These are phyloP conservation scores for Perodicticus potto DNA, from an alignment of 2,797 vertebrate genomes.

Conservation along the genomic window DNA sequence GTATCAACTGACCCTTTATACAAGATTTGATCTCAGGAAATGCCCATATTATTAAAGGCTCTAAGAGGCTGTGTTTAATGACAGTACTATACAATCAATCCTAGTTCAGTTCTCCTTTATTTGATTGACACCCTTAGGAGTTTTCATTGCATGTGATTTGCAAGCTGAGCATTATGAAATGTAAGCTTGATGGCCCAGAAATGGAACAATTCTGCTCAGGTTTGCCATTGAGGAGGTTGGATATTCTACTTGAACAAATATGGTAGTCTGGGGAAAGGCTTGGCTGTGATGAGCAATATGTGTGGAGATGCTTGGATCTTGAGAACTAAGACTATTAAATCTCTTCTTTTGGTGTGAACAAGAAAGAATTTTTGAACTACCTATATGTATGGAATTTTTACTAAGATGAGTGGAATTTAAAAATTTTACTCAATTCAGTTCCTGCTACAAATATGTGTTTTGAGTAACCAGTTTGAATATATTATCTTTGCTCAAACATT, in stretches of 20 bases:
- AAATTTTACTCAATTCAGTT: not conserved
- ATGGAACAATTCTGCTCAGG: not conserved
- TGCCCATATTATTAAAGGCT: not conserved
- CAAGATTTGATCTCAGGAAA: not conserved
- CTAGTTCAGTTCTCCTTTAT: not conserved
- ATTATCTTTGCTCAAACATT: not conserved
- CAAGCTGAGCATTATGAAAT: not conserved
- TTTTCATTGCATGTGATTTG: not conserved
- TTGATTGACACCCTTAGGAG: not conserved
- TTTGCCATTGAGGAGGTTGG: not conserved
- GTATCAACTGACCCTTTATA: not conserved
- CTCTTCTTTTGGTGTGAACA: not conserved
- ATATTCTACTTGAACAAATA: not conserved
- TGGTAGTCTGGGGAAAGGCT: accelerated
- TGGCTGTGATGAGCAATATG: not conserved
- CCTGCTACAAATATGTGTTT: not conserved
- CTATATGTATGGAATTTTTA: not conserved
- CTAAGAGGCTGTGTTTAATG: not conserved
- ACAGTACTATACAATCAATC: not conserved
- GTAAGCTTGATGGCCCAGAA: not conserved
- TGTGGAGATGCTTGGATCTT: not conserved
- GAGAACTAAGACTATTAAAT: not conserved
- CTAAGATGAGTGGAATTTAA: not conserved
- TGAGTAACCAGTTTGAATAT: not conserved
- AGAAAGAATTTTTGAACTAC: not conserved